Base-by-base conservation (phyloP, 2,888 invertebrate species). In the Limenitis camilla region DNA sequence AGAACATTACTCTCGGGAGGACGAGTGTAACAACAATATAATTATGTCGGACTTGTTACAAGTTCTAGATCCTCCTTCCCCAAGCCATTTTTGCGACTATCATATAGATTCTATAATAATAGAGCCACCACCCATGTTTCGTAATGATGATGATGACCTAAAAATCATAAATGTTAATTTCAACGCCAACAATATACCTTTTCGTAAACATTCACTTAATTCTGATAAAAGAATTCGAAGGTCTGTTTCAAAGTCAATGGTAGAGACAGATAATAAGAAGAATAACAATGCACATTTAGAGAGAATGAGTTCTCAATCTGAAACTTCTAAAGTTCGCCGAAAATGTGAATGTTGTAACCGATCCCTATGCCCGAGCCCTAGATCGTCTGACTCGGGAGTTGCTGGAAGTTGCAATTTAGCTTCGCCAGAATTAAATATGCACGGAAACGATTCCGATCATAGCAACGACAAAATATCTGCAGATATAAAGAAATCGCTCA, bases 341-440 rank as follows among this genome's bases (percentile, higher is more conserved):
- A 86, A 84, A 68, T 91, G 91, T 64, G 90, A 89, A 66, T 91
- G 91, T 64, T 91, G 91, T 61, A 89, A 90, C 62, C 86, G 88
- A 62, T 91, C 91, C 0, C 75, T 89, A 61, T 91, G 91, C 59
- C 91, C 90, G 36, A 93, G 93, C 75, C 92, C 92, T 0, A 86
- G 93, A 58, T 93, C 93, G 6, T 95, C 95, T 10, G 94, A 94
- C 73, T 95, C 95, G 0, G 96, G 96, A 28, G 93, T 96, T 81
- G 95, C 94, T 0, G 95, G 95, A 29, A 94, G 94, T 77, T 94
- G 92, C 68, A 91, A 92, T 51, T 85, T 93, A 55, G 90, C 93
- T 5, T 92, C 93, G 0, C 93, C 93, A 0, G 93, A 93, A 74
- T 85, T 91, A n/a, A 80, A 83, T 40, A 75, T 83, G 73, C 83